Evolutionary conservation across 2,888 invertebrate species (phyloP), one percentile per base, ranked within the genome.

Genomic region (Phoenoteleia sp.): DNA sequence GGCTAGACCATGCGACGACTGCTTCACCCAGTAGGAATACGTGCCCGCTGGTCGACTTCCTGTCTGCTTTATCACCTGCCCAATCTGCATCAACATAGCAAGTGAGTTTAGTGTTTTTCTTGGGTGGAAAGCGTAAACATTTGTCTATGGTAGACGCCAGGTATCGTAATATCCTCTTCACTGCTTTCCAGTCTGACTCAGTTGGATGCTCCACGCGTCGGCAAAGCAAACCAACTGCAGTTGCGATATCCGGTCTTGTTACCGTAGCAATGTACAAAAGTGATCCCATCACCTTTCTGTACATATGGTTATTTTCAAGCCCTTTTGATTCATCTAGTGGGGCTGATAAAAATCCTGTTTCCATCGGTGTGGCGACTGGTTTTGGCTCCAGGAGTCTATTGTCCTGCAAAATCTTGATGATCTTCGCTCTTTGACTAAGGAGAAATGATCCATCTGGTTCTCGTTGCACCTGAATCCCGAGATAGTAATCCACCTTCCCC

Each of bases 71-170:
- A 80, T 91, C 91, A 9, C 90, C 91, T 86, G 92, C 92, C 87
- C 89, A 92, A 69, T 92, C 92, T 17, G 93, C 87, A 84, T 92
- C 92, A 6, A 91, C 91, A 72, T 86, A 88, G 87, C 87, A 80
- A 2, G 4, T 49, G 17, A 79, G 45, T 1, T 17, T 23, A 4
- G n/a, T 15, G 19, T n/a, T 17, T 6, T 3, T 23, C 2, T 19
- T 33, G 0, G 76, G 33, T 2, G 58, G n/a, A 6, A 76, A 47
- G 17, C 11, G 13, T 6, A 62, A 15, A 2, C 13, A 9, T 11
- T 13, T 15, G 6, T 52, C 17, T 5, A 42, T 47, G 0, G 60
- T 69, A 1, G 29, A n/a, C 5, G 27, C 29, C 1, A 76, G 33
- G 15, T 88, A 88, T 2, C 86, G 64, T 23, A 86, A 27, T 6